Percentiles rank a stretch among this genome's conserved stretches.
These are phyloP conservation scores for Cichladusa arquata DNA, from an alignment of 2,113 vertebrate species.

Conservation along the genomic window DNA sequence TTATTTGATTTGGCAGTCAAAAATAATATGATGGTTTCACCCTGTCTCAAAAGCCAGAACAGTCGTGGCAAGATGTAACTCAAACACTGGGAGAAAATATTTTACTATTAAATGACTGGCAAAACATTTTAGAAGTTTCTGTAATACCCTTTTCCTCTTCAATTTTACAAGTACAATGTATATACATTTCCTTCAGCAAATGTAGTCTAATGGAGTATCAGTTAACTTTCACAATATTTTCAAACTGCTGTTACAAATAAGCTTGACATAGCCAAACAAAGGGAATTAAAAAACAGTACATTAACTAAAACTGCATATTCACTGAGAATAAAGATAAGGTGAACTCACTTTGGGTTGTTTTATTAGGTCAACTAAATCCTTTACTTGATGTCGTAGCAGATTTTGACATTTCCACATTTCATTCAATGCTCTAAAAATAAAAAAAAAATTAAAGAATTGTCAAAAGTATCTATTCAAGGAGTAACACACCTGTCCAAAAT, in stretches of 20 bases:
- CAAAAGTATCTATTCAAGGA: background rate
- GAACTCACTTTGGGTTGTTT: slow-evolving; percentile 92
- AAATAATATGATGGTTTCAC: background rate
- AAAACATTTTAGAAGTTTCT: background rate
- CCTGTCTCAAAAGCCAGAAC: background rate
- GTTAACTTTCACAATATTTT: background rate
- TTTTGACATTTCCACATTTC: slow-evolving; percentile 99
- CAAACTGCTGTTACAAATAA: background rate
- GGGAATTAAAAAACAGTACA: background rate
- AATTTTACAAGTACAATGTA: background rate
- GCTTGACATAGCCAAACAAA: background rate
- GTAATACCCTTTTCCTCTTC: background rate
- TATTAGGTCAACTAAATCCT: slow-evolving; percentile 94
- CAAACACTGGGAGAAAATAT: background rate
- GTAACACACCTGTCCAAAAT: background rate
- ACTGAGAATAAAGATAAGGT: background rate
- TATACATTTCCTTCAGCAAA: background rate
- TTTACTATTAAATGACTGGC: background rate
- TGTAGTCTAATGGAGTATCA: background rate
- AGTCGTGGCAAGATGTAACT: background rate
- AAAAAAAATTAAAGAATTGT: background rate
- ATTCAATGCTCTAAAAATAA: slow-evolving; percentile 87
- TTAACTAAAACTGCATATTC: background rate
- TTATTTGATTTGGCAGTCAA: background rate
- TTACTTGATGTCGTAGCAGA: slow-evolving; percentile 90